Conservation (phyloP, 2,797 vertebrate genomes). For the Novumbra hubbsi region DNA sequence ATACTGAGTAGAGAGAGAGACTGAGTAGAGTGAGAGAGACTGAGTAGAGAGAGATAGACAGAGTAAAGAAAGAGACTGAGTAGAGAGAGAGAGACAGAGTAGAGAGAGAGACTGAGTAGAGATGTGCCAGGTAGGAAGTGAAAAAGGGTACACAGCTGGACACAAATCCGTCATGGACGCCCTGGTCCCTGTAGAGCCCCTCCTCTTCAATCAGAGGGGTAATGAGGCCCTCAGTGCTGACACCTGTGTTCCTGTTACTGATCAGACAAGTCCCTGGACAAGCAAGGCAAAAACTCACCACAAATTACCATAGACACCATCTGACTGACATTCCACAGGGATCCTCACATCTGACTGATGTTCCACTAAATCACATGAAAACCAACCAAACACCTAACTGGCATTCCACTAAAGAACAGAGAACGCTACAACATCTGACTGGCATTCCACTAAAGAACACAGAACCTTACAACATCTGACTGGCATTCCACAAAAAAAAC, state of each 20-base stretch:
- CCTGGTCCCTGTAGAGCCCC: conserved; percentile 9
- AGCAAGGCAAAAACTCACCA: conserved; percentile 2
- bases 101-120: background rate
- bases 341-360: background rate
- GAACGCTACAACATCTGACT: too few relatives aligned
- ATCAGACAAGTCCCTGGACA: conserved; percentile 13
- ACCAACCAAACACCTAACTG: background rate
- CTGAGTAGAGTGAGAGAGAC: background rate
- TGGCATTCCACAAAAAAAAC: too few relatives aligned
- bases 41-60: background rate
- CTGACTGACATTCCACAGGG: background rate
- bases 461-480: too few relatives aligned
- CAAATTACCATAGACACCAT: background rate
- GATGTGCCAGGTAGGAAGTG: background rate
- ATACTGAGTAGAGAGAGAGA: background rate
- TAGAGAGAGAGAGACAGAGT: background rate
- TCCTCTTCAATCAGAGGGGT: conserved; percentile 15
- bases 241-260: conserved; percentile 22
- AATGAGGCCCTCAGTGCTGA: conserved; percentile 17
- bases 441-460: too few relatives aligned
- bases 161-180: conserved; percentile 14
- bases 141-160: conserved; percentile 27
- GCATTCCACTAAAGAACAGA: too few relatives aligned
- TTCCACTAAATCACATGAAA: background rate
- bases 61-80: background rate